phyloP scores from a whole-genome alignment of 35 echinoderm and acorn worm genomes.

The Hemicentrotus pulcherrimus region DNA sequence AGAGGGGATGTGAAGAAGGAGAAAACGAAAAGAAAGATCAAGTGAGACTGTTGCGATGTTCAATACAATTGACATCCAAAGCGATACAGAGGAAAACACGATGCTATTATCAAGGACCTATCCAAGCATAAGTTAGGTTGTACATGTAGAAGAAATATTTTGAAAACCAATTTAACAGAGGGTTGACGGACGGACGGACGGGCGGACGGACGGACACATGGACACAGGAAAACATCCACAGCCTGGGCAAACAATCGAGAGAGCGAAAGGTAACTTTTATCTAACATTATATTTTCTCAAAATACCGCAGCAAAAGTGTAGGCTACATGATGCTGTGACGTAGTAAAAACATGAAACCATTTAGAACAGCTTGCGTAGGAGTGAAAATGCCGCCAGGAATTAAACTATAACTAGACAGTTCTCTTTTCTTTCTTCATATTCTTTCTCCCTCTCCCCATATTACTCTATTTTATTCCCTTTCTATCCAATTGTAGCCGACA shows the following conservation, averaged over 20 bases:
- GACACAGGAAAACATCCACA: no score
- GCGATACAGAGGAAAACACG: no score
- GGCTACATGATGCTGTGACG: neutral
- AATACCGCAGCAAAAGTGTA: neutral
- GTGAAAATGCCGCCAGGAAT: neutral
- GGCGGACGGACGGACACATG: no score
- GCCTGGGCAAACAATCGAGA: no score
- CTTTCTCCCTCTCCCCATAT: neutral
- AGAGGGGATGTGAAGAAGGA: neutral
- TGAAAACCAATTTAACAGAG: no score
- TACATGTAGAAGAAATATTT: no score
- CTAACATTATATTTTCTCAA: no score
- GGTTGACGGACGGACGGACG: no score
- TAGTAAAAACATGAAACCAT: neutral
- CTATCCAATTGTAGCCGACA: slow-evolving; percentile 3
- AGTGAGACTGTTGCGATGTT: neutral
- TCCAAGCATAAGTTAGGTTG: no score
- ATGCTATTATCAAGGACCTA: no score
- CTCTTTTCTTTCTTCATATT: neutral
- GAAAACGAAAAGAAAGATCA: neutral
- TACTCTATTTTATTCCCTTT: neutral
- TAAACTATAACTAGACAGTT: neutral
- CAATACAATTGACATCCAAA: no score
- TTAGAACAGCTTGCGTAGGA: neutral
- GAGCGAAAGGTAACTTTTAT: no score